phyloP scores from a whole-genome alignment of 2,888 invertebrate species.

The Thysanoteuthis rhombus region DNA sequence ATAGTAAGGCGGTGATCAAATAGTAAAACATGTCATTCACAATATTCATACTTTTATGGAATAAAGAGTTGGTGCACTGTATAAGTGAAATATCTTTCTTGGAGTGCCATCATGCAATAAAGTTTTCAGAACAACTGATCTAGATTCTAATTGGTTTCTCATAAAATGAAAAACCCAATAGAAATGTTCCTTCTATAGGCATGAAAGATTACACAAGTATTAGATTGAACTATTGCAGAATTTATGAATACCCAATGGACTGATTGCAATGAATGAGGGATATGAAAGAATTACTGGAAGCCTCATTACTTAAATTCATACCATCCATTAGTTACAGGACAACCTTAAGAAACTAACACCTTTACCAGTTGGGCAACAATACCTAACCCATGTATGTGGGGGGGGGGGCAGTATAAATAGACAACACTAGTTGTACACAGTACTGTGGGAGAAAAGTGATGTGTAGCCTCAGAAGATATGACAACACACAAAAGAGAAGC shows the following conservation, averaged over 20 bases:
- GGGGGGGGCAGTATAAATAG: not conserved
- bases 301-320: not conserved
- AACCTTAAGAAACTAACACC: not conserved
- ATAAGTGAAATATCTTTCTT: too few species aligned
- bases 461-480: not conserved
- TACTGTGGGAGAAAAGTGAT: not conserved
- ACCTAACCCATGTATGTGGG: not conserved
- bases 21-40: too few species aligned
- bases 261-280: not conserved
- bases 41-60: too few species aligned
- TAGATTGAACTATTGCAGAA: not conserved
- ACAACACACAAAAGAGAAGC: not conserved
- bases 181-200: too few species aligned
- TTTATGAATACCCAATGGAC: not conserved
- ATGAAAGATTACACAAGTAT: too few species aligned
- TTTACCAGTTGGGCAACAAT: not conserved
- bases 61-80: too few species aligned
- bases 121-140: too few species aligned
- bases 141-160: too few species aligned
- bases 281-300: not conserved
- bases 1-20: too few species aligned
- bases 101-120: too few species aligned
- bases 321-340: not conserved
- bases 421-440: not conserved
- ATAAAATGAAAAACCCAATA: too few species aligned